A percentile compares a stretch with the other conserved stretches of the same genome.
These are phyloP conservation scores for Hemicentrotus pulcherrimus DNA, from an alignment of 35 echinoderm and acorn worm species.

Conservation along the genomic window DNA sequence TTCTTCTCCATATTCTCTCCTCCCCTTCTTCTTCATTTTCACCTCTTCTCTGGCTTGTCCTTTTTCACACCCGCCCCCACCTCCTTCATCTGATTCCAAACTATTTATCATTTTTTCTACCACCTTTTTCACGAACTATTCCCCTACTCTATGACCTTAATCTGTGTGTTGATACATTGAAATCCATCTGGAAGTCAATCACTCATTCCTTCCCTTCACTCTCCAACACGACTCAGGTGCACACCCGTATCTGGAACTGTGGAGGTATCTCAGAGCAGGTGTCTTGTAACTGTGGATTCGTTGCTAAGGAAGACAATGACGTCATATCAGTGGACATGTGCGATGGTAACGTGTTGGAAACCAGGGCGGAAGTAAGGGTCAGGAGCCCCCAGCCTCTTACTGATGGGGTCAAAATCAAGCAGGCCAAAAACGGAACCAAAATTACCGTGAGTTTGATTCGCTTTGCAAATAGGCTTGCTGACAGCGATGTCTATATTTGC, in stretches of 20 bases:
- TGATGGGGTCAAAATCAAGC: slow-evolving; percentile 83
- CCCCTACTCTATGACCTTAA: not conserved
- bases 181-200: not conserved
- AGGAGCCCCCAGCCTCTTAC: slow-evolving; percentile 71
- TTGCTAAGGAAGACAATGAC: slow-evolving; percentile 95
- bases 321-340: slow-evolving; percentile 98
- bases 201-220: not conserved
- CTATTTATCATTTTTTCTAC: too few species aligned
- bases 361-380: slow-evolving; percentile 65
- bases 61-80: too few species aligned
- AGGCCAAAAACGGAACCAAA: slow-evolving; percentile 83
- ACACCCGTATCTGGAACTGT: slow-evolving; percentile 91
- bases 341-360: slow-evolving; percentile 72
- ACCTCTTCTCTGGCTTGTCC: not conserved
- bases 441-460: slow-evolving; percentile 72
- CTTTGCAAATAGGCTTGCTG: not conserved
- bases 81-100: too few species aligned
- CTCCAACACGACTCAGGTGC: slow-evolving; percentile 58
- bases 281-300: slow-evolving; percentile 97
- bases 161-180: not conserved
- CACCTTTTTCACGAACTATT: not conserved
- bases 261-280: slow-evolving; percentile 70
- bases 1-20: not conserved
- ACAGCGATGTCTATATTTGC: not conserved
- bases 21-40: not conserved